Evolutionary conservation across 2,113 vertebrate genomes (phyloP).

Genomic region (Oryzias celebensis): DNA sequence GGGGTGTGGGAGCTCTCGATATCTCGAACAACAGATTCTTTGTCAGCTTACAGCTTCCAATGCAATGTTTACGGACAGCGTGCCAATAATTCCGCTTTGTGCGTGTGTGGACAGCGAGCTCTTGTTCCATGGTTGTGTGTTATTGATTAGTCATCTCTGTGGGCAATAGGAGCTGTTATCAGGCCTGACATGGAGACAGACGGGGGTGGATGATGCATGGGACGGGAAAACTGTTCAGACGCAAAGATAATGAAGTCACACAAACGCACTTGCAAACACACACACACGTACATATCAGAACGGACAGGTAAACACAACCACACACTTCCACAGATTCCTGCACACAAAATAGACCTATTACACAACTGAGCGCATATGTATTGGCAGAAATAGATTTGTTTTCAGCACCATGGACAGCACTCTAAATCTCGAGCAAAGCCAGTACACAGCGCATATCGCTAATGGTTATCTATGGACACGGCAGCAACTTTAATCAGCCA

Average conservation of each 20-base stretch:
- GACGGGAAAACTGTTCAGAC: slow-evolving; percentile 71
- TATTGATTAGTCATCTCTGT: slow-evolving; percentile 82
- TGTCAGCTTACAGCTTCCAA: slow-evolving; percentile 57
- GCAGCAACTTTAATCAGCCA: slow-evolving; percentile 43
- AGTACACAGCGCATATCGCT: slow-evolving; percentile 47
- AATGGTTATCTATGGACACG: slow-evolving; percentile 61
- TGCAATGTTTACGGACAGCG: slow-evolving; percentile 63
- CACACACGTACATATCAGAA: slow-evolving; percentile 40
- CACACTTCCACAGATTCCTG: slow-evolving; percentile 60
- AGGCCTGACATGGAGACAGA: slow-evolving; percentile 72
- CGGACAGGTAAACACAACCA: slow-evolving; percentile 50
- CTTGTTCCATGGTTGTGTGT: slow-evolving; percentile 66
- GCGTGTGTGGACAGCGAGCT: slow-evolving; percentile 47
- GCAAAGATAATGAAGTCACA: slow-evolving; percentile 75
- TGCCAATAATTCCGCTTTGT: slow-evolving; percentile 59
- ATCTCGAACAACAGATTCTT: slow-evolving; percentile 56
- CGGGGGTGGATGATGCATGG: slow-evolving; percentile 74
- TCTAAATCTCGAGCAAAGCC: slow-evolving; percentile 54
- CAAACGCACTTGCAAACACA: slow-evolving; percentile 34
- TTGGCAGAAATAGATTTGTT: slow-evolving; percentile 67
- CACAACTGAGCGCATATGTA: slow-evolving; percentile 58
- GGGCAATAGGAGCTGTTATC: slow-evolving; percentile 76
- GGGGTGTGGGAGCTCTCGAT: slow-evolving; percentile 31
- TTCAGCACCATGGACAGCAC: slow-evolving; percentile 69
- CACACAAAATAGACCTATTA: slow-evolving; percentile 67